Conservation (phyloP, 1,140 invertebrate species). For the Drosophila pallidifrons region DNA sequence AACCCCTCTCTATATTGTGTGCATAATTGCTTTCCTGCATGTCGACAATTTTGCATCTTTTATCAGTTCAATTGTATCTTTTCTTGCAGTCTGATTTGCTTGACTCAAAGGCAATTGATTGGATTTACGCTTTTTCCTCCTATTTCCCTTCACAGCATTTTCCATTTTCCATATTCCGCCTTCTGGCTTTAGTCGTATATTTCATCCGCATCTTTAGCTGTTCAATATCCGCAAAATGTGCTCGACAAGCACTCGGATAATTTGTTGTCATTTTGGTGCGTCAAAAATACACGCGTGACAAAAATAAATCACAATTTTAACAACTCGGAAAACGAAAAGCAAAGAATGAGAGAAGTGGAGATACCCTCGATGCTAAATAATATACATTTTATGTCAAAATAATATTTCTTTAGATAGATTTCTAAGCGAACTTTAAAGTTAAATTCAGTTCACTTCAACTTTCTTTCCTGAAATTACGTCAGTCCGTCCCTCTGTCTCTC, state of each 20-base stretch:
- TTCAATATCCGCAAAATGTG: slow-evolving; percentile 13
- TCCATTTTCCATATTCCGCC: not conserved
- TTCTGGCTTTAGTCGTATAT: slow-evolving; percentile 11
- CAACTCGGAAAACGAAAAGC: not conserved
- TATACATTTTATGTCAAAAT: too few species aligned
- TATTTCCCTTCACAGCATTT: not conserved
- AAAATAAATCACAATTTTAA: slow-evolving; percentile 81
- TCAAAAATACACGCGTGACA: slow-evolving; percentile 64
- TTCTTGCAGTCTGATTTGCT: not conserved
- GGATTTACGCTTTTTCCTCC: not conserved
- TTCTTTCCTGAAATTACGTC: not conserved
- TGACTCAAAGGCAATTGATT: slow-evolving; percentile 4
- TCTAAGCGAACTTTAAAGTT: not conserved
- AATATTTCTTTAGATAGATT: too few species aligned
- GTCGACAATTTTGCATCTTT: slow-evolving; percentile 5
- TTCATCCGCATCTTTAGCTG: slow-evolving; percentile 39
- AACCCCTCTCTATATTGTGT: not conserved
- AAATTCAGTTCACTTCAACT: not conserved
- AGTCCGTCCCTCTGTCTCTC: not conserved
- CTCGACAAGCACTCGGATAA: slow-evolving; percentile 28
- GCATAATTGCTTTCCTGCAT: slow-evolving; percentile 13
- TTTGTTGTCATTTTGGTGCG: slow-evolving; percentile 45
- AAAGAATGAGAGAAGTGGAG: not conserved
- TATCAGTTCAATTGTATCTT: slow-evolving; percentile 13
- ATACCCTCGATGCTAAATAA: not conserved